Conservation (phyloP, 2,888 invertebrate genomes). For the Baronia brevicornis region DNA sequence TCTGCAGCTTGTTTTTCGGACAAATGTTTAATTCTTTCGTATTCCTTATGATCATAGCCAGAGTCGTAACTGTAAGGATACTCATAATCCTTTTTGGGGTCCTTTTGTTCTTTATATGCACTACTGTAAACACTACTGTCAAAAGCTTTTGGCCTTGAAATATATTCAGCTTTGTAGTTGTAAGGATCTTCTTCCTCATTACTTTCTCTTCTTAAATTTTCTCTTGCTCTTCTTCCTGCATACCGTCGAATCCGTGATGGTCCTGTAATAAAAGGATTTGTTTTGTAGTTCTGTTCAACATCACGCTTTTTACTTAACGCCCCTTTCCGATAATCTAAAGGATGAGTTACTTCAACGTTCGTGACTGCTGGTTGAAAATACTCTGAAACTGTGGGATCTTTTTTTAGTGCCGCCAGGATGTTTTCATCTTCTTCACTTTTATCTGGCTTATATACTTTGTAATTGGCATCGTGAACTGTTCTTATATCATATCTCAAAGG, state of each 20-base stretch:
- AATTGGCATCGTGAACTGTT: constrained; percentile 64
- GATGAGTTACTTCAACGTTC: constrained; percentile 61
- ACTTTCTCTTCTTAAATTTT: constrained; percentile 44
- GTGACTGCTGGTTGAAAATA: constrained; percentile 63
- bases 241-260: constrained; percentile 66
- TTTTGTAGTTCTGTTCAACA: constrained; percentile 61
- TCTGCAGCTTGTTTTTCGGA: constrained; percentile 78
- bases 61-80: constrained; percentile 68
- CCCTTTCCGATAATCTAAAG: constrained; percentile 58
- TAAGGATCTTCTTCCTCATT: constrained; percentile 66
- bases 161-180: constrained; percentile 64
- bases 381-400: constrained; percentile 58
- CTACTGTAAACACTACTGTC: constrained; percentile 61
- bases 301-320: constrained; percentile 50
- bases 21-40: constrained; percentile 74
- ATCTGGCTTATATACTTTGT: constrained; percentile 66
- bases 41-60: constrained; percentile 70
- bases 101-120: constrained; percentile 58
- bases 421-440: constrained; percentile 55
- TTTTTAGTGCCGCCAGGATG: constrained; percentile 60
- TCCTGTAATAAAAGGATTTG: constrained; percentile 67
- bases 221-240: constrained; percentile 57
- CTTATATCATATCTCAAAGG: constrained; percentile 63
- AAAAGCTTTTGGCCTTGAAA: constrained; percentile 69
- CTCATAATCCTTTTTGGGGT: constrained; percentile 58